phyloP scores from a whole-genome alignment of 2,888 invertebrate species.

The Stratiomys singularior region DNA sequence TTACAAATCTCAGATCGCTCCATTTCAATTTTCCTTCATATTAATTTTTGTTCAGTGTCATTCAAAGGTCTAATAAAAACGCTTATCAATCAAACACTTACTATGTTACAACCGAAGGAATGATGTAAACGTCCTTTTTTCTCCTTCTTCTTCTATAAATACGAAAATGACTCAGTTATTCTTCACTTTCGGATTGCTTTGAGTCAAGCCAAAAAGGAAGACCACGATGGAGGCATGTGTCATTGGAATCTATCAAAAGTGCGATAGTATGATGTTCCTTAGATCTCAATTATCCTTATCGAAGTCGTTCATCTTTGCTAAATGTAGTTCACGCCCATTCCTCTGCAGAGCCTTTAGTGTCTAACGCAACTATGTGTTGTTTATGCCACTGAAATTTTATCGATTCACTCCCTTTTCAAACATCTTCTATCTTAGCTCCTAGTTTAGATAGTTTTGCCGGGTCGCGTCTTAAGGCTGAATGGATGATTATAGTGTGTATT shows the following conservation, averaged over 20 bases:
- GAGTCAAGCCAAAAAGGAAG: not conserved
- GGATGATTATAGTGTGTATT: not conserved
- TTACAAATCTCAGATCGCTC: too few species aligned
- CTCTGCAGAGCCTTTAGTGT: not conserved
- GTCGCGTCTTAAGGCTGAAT: not conserved
- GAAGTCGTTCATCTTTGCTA: slow-evolving; percentile 11
- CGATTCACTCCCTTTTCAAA: slow-evolving; percentile 2
- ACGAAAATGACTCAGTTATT: slow-evolving; percentile 1
- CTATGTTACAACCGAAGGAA: not conserved
- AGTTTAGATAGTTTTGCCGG: not conserved
- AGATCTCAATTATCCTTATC: slow-evolving; percentile 29
- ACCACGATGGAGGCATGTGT: not conserved
- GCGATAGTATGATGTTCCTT: slow-evolving; percentile 22
- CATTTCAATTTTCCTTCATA: too few species aligned
- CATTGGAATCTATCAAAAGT: slow-evolving; percentile 2
- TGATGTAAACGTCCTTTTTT: not conserved
- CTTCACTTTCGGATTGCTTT: not conserved
- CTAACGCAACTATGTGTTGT: not conserved
- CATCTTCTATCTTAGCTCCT: not conserved
- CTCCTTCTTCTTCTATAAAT: not conserved
- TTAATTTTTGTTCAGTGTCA: too few species aligned
- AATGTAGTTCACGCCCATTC: not conserved
- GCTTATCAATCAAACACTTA: slow-evolving; percentile 15
- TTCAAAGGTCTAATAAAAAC: slow-evolving; percentile 16
- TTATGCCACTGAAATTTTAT: slow-evolving; percentile 9